A percentile compares a stretch with the other conserved stretches of the same genome.
Conservation (phyloP, 2,113 vertebrate species). For the Ailuropoda melanoleuca region DNA sequence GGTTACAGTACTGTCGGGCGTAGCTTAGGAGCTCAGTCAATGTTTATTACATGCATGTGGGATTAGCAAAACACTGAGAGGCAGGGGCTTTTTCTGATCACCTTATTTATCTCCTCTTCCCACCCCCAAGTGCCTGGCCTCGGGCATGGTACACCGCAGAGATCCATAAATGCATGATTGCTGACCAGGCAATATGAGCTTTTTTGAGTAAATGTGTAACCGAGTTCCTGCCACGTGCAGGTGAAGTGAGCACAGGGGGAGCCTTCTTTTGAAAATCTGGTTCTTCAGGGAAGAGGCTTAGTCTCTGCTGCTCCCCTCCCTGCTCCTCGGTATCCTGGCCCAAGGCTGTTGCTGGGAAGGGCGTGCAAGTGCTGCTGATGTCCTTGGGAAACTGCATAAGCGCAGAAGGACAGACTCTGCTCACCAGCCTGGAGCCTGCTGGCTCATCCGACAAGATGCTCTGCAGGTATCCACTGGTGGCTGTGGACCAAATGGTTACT, state of each 20-base stretch:
- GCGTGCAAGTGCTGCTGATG: neutral
- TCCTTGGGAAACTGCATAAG: neutral
- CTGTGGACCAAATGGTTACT: neutral
- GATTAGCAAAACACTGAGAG: neutral
- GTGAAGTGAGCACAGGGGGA: neutral
- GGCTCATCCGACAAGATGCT: neutral
- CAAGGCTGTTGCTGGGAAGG: neutral
- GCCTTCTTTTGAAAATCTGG: neutral
- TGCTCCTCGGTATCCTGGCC: neutral
- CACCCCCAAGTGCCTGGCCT: neutral
- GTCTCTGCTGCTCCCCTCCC: neutral
- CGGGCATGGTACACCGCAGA: neutral
- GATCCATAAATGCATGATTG: neutral
- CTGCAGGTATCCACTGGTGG: neutral
- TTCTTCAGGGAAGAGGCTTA: neutral
- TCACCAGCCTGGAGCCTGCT: neutral
- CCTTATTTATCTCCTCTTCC: neutral
- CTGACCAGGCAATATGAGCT: slow-evolving; percentile 10
- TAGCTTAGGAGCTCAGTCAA: neutral
- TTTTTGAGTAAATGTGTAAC: slow-evolving; percentile 66
- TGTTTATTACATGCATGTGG: neutral
- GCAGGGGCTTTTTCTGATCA: neutral
- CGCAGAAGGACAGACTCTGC: neutral
- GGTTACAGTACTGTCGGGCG: neutral
- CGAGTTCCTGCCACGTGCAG: neutral